Evolutionary conservation across 2,113 vertebrate species (phyloP).

Genomic region (Myotis yumanensis): DNA sequence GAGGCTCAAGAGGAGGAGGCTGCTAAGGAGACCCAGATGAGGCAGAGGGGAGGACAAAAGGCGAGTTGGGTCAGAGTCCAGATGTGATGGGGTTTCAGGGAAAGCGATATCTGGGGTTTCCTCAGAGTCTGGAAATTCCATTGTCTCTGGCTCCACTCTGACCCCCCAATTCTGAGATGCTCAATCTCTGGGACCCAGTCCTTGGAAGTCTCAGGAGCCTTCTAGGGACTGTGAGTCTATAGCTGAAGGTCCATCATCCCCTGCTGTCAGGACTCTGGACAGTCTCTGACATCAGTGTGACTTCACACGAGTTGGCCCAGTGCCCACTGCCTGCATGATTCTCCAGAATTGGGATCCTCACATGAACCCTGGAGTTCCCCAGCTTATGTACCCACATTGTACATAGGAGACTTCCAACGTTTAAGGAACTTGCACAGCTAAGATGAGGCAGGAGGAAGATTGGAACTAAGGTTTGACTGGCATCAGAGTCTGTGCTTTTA

Average conservation of each 20-base stretch:
- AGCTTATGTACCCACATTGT: background rate
- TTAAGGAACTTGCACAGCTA: slow-evolving; percentile 44
- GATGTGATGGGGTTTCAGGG: slow-evolving; percentile 45
- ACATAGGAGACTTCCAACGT: slow-evolving; percentile 8
- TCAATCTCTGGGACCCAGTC: background rate
- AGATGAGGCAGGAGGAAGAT: background rate
- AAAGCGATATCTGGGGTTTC: slow-evolving; percentile 57
- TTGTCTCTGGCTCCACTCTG: background rate
- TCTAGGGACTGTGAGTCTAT: background rate
- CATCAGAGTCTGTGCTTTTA: slow-evolving; percentile 63
- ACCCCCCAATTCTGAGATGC: background rate
- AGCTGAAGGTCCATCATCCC: background rate
- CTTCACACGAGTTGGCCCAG: background rate
- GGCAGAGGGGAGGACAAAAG: background rate
- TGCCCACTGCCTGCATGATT: background rate
- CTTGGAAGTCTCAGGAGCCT: background rate
- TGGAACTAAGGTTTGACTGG: slow-evolving; percentile 65
- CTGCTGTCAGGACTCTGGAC: background rate
- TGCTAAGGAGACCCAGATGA: background rate
- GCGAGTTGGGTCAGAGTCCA: slow-evolving; percentile 53
- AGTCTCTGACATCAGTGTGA: background rate
- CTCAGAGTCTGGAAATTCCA: slow-evolving; percentile 67
- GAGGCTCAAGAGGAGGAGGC: background rate
- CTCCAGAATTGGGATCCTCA: background rate
- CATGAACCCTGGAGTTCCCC: background rate